Percentiles rank a stretch among this genome's conserved stretches.
Evolutionary conservation across 2,888 invertebrate genomes (phyloP).

Genomic region (Troides helena): DNA sequence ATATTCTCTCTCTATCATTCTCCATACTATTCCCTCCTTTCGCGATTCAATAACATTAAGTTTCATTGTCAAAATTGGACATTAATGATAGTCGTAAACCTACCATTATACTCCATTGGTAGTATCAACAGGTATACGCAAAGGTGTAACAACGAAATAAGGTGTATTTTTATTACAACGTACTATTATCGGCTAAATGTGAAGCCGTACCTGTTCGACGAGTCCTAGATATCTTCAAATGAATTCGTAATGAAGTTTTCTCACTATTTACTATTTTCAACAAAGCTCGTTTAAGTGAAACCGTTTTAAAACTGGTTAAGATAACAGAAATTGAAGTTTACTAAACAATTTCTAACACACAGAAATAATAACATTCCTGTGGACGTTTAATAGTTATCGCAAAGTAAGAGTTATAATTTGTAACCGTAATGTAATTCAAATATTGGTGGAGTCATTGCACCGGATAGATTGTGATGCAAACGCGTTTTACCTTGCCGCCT

Average conservation of each 20-base stretch:
- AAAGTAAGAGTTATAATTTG: constrained; percentile 7
- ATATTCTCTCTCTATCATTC: too few species aligned
- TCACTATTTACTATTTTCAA: constrained; percentile 13
- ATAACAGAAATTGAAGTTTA: neutral
- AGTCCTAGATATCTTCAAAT: constrained; percentile 25
- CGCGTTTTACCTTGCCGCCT: constrained; percentile 65
- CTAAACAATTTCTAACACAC: neutral
- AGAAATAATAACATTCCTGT: neutral
- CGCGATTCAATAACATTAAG: too few species aligned
- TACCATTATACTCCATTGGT: neutral
- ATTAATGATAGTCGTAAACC: neutral
- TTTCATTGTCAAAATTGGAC: neutral
- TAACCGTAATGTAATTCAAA: constrained; percentile 47
- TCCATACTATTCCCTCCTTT: too few species aligned
- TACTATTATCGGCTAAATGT: constrained; percentile 25
- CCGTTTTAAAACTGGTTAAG: neutral
- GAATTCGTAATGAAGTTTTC: constrained; percentile 8
- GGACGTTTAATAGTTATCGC: neutral
- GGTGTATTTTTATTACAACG: constrained; percentile 12
- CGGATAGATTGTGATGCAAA: constrained; percentile 71
- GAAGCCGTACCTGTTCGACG: constrained; percentile 27
- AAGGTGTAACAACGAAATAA: constrained; percentile 3
- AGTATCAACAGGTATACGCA: neutral
- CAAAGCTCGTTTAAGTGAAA: constrained; percentile 1
- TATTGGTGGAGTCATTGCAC: constrained; percentile 69